Evolutionary conservation across 2,797 vertebrate species (phyloP).

Genomic region (Geotrypetes seraphini): DNA sequence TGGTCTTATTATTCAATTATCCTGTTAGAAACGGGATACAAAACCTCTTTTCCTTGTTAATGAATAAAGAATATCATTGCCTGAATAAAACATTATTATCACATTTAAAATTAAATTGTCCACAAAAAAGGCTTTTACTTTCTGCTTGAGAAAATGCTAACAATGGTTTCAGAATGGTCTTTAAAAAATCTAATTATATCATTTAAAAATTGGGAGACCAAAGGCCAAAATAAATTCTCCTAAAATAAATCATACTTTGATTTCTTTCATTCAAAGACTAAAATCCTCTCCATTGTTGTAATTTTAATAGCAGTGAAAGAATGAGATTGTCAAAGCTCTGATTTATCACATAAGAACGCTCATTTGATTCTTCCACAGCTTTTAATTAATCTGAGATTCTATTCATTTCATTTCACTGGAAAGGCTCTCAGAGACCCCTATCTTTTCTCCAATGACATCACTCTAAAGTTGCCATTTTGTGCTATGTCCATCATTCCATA

Average conservation of each 20-base stretch:
- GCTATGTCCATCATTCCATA: too few relatives aligned
- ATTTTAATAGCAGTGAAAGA: conserved; percentile 76
- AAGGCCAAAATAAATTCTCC: conserved; percentile 87
- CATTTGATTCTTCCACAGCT: too few relatives aligned
- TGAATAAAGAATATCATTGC: conserved; percentile 60
- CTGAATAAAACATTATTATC: conserved; percentile 70
- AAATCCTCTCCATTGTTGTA: conserved; percentile 77
- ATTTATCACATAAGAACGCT: conserved; percentile 75
- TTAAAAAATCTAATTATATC: conserved; percentile 89
- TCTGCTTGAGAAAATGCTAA: conserved; percentile 75
- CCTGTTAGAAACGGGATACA: conserved; percentile 52
- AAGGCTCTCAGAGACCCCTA: too few relatives aligned
- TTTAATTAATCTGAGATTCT: too few relatives aligned
- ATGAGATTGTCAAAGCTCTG: conserved; percentile 74
- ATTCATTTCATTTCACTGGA: too few relatives aligned
- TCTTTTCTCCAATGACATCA: too few relatives aligned
- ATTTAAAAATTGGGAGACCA: conserved; percentile 83
- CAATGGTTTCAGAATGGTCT: conserved; percentile 90
- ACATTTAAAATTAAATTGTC: conserved; percentile 71
- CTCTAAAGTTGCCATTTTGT: too few relatives aligned
- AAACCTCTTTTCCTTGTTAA: conserved; percentile 64
- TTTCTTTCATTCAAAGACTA: conserved; percentile 78
- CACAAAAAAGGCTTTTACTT: conserved; percentile 73
- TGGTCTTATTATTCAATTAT: conserved; percentile 31
- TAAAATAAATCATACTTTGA: conserved; percentile 87